Evolutionary conservation across 1,140 invertebrate species (phyloP), one percentile per base, ranked within the genome.

Genomic region (Drosophila takahashii): DNA sequence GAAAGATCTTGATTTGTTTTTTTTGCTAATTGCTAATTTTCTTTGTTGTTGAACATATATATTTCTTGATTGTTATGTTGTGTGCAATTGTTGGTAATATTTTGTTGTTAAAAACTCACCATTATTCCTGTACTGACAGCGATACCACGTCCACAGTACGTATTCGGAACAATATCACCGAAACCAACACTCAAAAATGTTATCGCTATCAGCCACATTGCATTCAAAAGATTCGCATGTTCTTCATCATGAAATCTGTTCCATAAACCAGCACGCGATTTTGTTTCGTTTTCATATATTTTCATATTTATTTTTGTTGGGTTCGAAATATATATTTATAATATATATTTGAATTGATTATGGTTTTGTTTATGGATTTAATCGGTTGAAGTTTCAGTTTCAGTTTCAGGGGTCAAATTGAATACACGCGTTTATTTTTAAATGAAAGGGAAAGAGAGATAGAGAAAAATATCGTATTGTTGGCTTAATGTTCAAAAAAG

Each of bases 131-230:
- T 99, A 92, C 97, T 97, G 90, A 99, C 98, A 90, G 98, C 98
- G 92, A 99, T 99, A 92, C 97, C 97, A 93, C 98, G 95, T 89
- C 98, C 98, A 94, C 98, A 99, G 94, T 99, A 99, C 77, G 99
- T 99, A 94, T 99, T 99, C 92, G 99, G 99, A 92, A 99, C 98
- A 93, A 99, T 99, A 94, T 99, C 99, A 92, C 99, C 99, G 94
- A 99, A 99, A 92, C 98, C 98, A 92, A 99, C 98, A 93, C 98
- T 98, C 89, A 99, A 96, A 95, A 99, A 97, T 89, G 98, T 99
- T 92, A 98, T 99, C 90, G 98, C 97, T 93, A 99, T 98, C 93
- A 99, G 96, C 98, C 98, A 99, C 98, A 99, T 98, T 86, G 98
- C 97, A 94, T 99, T 99, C 90, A 99, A 95, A 90, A 99, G 96